Base-by-base conservation (phyloP, 2,797 vertebrate genomes). In the Hylomyscus alleni region DNA sequence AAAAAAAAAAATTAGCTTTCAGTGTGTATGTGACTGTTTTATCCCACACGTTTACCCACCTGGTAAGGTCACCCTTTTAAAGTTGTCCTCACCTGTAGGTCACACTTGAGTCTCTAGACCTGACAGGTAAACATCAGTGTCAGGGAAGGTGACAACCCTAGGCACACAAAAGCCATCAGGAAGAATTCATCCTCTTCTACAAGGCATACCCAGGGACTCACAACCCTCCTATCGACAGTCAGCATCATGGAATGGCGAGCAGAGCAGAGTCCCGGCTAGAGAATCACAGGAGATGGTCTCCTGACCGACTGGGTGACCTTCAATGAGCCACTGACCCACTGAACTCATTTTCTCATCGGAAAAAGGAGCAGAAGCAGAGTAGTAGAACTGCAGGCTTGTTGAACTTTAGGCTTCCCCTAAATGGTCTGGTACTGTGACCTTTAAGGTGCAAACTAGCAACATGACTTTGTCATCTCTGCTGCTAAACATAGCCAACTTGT, bases 341-440 rank as follows among this genome's bases (percentile, higher is more conserved):
- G 62, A 89, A 89, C 83, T 94, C 62, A 22, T 44, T 77, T 95
- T 85, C 87, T 91, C 94, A 69, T 96, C 44, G 58, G 77, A 85
- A 76, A 54, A 37, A 56, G 44, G 65, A 88, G 19, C 54, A 44
- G 15, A 75, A 62, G 26, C 7, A 0, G 1, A 80, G 12, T 15
- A 29, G 73, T 56, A 17, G 47, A 72, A 47, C 77, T 80, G 31
- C 5, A 0, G 1, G 76, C 19, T 17, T 29, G 58, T 50, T 95
- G 91, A 96, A 94, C 95, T 95, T 97, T 37, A 85, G 40, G 72
- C 75, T 97, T 95, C 91, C 87, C 93, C 88, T 91, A 44, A 89
- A 56, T 91, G 58, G 78, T 89, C 20, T 58, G 83, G 75, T 67
- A 85, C 54, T 62, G 6, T 92, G 96, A 97, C 96, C 97, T 97